A percentile compares a stretch with the other conserved stretches of the same genome.
Conservation (phyloP, 2,888 invertebrate species). For the Gymnocheta viridis region DNA sequence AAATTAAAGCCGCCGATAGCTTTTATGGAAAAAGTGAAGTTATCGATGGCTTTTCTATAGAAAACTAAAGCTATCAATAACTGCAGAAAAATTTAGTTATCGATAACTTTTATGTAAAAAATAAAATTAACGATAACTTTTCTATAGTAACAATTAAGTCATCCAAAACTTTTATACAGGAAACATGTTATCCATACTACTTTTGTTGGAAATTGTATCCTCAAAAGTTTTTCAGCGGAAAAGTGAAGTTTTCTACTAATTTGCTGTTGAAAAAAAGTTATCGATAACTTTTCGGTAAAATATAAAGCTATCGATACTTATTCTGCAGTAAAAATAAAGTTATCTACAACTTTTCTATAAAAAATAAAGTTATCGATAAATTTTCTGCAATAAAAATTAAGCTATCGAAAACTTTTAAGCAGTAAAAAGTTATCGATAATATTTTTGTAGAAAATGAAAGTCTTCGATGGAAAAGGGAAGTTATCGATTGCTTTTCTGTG, state of each 20-base stretch:
- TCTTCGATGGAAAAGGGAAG: no score
- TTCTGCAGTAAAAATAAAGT: background rate
- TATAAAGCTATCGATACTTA: background rate
- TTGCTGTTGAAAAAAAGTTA: no score
- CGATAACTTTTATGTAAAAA: background rate
- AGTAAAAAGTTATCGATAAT: no score
- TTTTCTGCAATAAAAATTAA: background rate
- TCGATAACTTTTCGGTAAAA: background rate
- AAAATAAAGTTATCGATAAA: background rate
- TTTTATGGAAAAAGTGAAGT: background rate
- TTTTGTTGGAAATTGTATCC: no score
- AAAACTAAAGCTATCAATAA: background rate
- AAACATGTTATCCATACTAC: no score
- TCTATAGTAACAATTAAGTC: no score
- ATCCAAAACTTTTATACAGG: no score
- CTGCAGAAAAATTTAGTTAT: background rate
- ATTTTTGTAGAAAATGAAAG: no score
- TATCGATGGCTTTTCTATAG: background rate
- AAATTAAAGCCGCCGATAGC: no score
- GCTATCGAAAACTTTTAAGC: background rate
- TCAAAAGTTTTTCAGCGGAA: no score
- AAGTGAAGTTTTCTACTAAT: no score
- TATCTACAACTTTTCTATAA: background rate
- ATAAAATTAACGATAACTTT: background rate
- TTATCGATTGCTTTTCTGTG: no score